These are phyloP conservation scores for Jaculus jaculus DNA, from an alignment of 2,113 vertebrate species.

Conservation along the genomic window DNA sequence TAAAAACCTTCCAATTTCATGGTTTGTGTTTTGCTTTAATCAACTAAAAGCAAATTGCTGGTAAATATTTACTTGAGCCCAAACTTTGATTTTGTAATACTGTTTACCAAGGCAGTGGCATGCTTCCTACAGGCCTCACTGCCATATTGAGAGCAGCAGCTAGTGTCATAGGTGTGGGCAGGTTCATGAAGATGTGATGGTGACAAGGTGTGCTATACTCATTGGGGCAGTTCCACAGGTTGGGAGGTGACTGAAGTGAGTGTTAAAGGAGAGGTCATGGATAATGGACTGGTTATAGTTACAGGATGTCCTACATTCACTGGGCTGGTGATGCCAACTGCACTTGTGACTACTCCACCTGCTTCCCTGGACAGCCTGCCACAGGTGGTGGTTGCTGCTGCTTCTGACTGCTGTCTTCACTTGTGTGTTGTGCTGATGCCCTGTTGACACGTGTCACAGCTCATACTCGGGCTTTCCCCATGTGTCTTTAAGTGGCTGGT, in stretches of 20 bases:
- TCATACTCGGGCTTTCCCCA: constrained; percentile 93
- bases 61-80: constrained; percentile 87
- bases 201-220: constrained; percentile 97
- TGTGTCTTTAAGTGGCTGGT: constrained; percentile 99
- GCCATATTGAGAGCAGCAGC: constrained; percentile 96
- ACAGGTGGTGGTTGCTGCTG: constrained; percentile 85
- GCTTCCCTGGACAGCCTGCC: constrained; percentile 88
- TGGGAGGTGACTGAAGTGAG: constrained; percentile 95
- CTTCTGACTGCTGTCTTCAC: constrained; percentile 89
- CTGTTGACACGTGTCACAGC: constrained; percentile 98
- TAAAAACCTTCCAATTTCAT: constrained; percentile 82
- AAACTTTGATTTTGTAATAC: constrained; percentile 85
- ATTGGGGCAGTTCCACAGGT: constrained; percentile 90
- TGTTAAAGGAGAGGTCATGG: constrained; percentile 92
- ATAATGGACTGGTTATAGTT: constrained; percentile 94
- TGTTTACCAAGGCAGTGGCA: constrained; percentile 97
- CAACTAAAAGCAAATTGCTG: constrained; percentile 85
- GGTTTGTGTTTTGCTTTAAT: constrained; percentile 80
- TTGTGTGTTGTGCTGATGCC: constrained; percentile 92
- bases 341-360: constrained; percentile 92
- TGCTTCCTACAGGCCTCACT: constrained; percentile 97
- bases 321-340: constrained; percentile 95
- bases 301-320: constrained; percentile 97
- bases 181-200: constrained; percentile 94
- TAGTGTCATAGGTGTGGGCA: constrained; percentile 93